Percentiles rank a stretch among this genome's conserved stretches.
phyloP scores from a whole-genome alignment of 1,140 invertebrate species.

The Sycobia sp. region DNA sequence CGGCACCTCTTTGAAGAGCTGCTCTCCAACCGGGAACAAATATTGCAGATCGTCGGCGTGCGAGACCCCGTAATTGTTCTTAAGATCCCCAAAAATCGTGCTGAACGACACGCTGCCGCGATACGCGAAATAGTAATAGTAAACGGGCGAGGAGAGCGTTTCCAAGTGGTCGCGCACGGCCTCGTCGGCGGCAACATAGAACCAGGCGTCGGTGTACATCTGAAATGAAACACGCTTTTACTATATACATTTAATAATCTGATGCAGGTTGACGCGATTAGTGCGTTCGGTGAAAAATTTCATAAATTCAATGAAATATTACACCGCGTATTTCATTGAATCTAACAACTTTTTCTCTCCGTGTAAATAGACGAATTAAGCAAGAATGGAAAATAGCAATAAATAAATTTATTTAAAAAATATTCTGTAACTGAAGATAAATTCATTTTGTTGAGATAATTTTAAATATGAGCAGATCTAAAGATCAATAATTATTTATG shows the following conservation, averaged over 20 bases:
- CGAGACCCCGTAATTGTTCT: conserved; percentile 70
- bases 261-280: no score
- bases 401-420: neutral
- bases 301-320: no score
- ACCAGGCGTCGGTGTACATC: conserved; percentile 75
- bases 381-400: no score
- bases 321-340: no score
- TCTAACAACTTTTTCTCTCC: no score
- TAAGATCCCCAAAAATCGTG: conserved; percentile 68
- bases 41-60: conserved; percentile 78
- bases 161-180: conserved; percentile 62
- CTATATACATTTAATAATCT: neutral
- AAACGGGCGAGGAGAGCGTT: conserved; percentile 60
- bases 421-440: no score
- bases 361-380: no score
- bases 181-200: conserved; percentile 65
- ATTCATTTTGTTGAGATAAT: no score
- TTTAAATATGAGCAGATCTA: no score
- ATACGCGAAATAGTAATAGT: conserved; percentile 72
- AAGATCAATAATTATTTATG: no score
- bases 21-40: conserved; percentile 70
- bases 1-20: conserved; percentile 61
- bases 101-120: conserved; percentile 72
- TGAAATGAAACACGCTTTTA: conserved; percentile 49
- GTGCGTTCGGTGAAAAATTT: no score